Conservation (phyloP, 2,888 invertebrate genomes). For the Cerastis leucographa region DNA sequence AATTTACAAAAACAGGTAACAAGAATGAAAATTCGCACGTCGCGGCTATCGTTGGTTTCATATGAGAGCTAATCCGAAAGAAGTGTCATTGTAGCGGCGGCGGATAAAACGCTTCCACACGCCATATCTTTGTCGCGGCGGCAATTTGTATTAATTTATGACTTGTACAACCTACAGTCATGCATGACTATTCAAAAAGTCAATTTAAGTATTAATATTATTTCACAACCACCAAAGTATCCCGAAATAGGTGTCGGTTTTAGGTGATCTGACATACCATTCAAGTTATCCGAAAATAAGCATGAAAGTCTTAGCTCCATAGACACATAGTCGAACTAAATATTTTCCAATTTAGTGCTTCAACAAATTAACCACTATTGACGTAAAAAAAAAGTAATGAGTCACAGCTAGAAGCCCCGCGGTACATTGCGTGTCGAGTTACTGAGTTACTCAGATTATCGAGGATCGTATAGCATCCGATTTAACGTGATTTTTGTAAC, state of each 20-base stretch:
- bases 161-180: background rate
- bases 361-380: slow-evolving; percentile 30
- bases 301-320: background rate
- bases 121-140: background rate
- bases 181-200: background rate
- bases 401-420: slow-evolving; percentile 69
- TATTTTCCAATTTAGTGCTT: slow-evolving; percentile 27
- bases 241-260: background rate
- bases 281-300: too few relatives aligned
- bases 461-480: slow-evolving; percentile 48
- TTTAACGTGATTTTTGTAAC: slow-evolving; percentile 53
- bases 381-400: slow-evolving; percentile 54
- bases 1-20: too few relatives aligned
- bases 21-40: too few relatives aligned
- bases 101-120: background rate
- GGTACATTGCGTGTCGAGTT: slow-evolving; percentile 62
- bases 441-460: slow-evolving; percentile 68
- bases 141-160: background rate
- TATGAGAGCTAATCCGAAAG: background rate
- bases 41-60: too few relatives aligned
- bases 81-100: background rate
- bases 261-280: background rate
- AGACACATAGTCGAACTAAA: slow-evolving; percentile 21
- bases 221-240: background rate
- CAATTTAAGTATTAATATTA: too few relatives aligned